Conservation (phyloP, 2,797 vertebrate genomes). For the Microctenopoma lineatum region DNA sequence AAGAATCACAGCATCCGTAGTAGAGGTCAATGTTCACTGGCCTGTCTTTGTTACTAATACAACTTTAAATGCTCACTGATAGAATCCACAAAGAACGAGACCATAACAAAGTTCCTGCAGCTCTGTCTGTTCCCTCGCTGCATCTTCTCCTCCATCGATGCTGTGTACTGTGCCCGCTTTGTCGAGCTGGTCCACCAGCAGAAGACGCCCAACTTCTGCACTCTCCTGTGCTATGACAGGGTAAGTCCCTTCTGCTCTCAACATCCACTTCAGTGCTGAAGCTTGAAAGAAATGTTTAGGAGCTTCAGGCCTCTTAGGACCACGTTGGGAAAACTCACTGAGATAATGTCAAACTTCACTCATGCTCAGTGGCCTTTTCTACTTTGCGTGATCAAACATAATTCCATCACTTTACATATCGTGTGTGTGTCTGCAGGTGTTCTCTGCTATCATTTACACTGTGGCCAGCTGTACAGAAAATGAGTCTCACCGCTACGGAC, state of each 20-base stretch:
- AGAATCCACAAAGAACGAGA: constrained; percentile 99
- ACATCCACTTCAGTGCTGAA: neutral
- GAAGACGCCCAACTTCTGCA: constrained; percentile 99
- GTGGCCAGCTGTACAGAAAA: constrained; percentile 99
- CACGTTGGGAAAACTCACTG: constrained; percentile 1
- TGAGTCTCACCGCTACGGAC: constrained; percentile 97
- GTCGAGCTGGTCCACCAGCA: constrained; percentile 98
- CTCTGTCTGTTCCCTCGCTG: constrained; percentile 98
- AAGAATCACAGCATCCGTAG: neutral
- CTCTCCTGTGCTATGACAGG: constrained; percentile 96
- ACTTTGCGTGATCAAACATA: too few species aligned
- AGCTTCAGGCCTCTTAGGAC: neutral
- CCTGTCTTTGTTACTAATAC: constrained; percentile 11
- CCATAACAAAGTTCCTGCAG: constrained; percentile 99
- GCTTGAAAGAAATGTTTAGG: neutral
- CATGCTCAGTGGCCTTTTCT: too few species aligned
- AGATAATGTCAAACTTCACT: neutral
- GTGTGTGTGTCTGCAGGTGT: constrained; percentile 85
- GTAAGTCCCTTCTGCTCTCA: constrained; percentile 77
- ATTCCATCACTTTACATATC: neutral
- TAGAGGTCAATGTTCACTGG: neutral
- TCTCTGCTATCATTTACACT: constrained; percentile 99
- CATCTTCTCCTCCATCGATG: constrained; percentile 98
- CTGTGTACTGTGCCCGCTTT: constrained; percentile 97
- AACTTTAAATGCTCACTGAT: constrained; percentile 43